phyloP scores from a whole-genome alignment of 2,888 invertebrate genomes.

The Drepanosiphum platanoidis region DNA sequence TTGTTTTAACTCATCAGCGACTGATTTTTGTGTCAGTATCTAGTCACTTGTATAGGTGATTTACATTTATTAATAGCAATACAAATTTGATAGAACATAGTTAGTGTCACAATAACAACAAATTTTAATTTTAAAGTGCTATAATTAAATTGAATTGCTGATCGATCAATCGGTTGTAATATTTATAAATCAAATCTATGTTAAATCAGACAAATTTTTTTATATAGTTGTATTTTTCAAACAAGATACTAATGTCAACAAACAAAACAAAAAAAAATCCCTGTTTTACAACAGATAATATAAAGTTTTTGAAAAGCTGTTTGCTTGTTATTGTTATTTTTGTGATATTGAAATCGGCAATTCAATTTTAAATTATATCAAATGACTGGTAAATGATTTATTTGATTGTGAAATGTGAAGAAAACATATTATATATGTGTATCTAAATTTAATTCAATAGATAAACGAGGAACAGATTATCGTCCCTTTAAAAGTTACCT shows the following conservation, averaged over 20 bases:
- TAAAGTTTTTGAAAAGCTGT: constrained; percentile 1
- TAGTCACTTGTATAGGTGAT: constrained; percentile 55
- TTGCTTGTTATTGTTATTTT: constrained; percentile 45
- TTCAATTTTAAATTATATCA: constrained; percentile 51
- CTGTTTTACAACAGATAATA: constrained; percentile 3
- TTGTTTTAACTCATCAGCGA: constrained; percentile 55
- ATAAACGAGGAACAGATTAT: neutral
- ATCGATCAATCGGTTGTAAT: constrained; percentile 42
- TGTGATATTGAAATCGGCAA: constrained; percentile 36
- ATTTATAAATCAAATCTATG: constrained; percentile 42
- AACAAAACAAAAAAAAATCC: neutral
- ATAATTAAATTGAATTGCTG: constrained; percentile 55
- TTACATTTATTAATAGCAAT: constrained; percentile 46
- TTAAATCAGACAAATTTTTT: constrained; percentile 29
- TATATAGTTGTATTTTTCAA: constrained; percentile 33
- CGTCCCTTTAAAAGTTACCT: constrained; percentile 20
- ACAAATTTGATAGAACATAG: constrained; percentile 34
- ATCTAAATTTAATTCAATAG: constrained; percentile 15
- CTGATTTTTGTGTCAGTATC: constrained; percentile 53
- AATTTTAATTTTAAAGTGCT: constrained; percentile 40
- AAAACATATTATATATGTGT: neutral
- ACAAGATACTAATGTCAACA: constrained; percentile 20
- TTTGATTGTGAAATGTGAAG: constrained; percentile 32
- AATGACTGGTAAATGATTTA: constrained; percentile 26
- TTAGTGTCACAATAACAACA: constrained; percentile 23